Percentiles rank a stretch among this genome's conserved stretches.
Conservation (phyloP, 2,113 vertebrate genomes). For the Helogale parvula region DNA sequence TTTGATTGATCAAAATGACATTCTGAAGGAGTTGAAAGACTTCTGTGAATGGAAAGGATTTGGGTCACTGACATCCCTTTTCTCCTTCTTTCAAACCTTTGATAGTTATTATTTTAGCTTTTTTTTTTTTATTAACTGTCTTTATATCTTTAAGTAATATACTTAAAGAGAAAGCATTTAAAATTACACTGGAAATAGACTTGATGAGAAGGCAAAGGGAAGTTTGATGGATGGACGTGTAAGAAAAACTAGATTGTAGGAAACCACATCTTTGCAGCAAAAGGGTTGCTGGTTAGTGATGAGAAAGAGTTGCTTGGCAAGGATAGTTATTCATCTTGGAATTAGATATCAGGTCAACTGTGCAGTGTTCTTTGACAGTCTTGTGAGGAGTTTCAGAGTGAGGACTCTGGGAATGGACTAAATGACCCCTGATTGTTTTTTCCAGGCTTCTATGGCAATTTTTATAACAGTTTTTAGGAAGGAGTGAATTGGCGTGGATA, state of each 20-base stretch:
- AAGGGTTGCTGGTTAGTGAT: background rate
- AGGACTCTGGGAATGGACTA: constrained; percentile 14
- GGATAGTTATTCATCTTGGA: constrained; percentile 44
- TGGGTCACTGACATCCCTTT: background rate
- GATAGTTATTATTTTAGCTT: constrained; percentile 33
- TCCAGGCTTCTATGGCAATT: background rate
- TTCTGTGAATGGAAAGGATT: constrained; percentile 28
- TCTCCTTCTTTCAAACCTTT: constrained; percentile 6
- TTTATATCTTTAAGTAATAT: constrained; percentile 41
- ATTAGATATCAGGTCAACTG: background rate
- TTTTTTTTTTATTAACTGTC: background rate
- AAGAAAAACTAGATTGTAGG: background rate
- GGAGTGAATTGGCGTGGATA: background rate
- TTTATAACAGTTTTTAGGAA: constrained; percentile 21
- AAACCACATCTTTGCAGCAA: background rate
- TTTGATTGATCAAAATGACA: constrained; percentile 52
- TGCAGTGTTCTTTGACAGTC: constrained; percentile 6
- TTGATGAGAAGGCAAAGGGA: background rate
- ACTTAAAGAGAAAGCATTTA: background rate
- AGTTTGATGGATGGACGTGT: background rate
- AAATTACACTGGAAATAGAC: background rate
- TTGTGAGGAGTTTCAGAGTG: constrained; percentile 23
- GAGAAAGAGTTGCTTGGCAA: background rate
- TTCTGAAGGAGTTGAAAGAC: constrained; percentile 44
- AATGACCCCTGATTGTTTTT: background rate